Evolutionary conservation across 2,113 vertebrate genomes (phyloP).

Genomic region (Phalacrocorax carbo): DNA sequence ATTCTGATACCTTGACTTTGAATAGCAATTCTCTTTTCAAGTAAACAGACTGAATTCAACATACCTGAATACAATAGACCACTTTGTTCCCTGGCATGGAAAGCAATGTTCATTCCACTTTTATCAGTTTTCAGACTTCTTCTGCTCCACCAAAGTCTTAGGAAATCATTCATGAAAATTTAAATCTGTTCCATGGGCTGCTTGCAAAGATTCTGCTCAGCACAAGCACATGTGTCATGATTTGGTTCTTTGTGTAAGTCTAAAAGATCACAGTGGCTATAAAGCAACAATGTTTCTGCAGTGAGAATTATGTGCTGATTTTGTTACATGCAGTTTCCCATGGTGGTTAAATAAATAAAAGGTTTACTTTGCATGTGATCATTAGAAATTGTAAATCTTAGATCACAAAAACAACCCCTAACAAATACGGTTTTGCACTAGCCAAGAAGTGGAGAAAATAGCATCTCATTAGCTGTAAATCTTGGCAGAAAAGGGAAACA

Average conservation of each 20-base stretch:
- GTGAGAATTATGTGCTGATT: slow-evolving; percentile 3
- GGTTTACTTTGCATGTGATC: slow-evolving; percentile 15
- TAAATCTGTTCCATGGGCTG: background rate
- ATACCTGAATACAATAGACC: background rate
- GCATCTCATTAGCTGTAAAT: slow-evolving; percentile 17
- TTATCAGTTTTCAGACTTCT: background rate
- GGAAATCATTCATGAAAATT: background rate
- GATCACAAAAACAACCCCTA: background rate
- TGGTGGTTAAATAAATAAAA: background rate
- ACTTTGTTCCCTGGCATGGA: background rate
- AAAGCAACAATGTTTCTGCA: background rate
- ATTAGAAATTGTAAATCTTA: slow-evolving; percentile 34
- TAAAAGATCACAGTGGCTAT: background rate
- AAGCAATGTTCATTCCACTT: background rate
- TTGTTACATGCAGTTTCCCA: background rate
- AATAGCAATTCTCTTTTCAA: background rate
- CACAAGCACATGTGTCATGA: background rate
- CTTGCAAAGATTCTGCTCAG: background rate
- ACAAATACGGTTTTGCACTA: background rate
- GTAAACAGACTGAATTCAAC: background rate
- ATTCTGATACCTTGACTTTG: background rate
- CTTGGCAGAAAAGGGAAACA: slow-evolving; percentile 29
- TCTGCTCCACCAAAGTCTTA: background rate
- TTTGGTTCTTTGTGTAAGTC: background rate
- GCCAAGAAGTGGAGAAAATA: slow-evolving; percentile 23